phyloP scores from a whole-genome alignment of 1,140 invertebrate genomes.

The Vanessa atalanta region DNA sequence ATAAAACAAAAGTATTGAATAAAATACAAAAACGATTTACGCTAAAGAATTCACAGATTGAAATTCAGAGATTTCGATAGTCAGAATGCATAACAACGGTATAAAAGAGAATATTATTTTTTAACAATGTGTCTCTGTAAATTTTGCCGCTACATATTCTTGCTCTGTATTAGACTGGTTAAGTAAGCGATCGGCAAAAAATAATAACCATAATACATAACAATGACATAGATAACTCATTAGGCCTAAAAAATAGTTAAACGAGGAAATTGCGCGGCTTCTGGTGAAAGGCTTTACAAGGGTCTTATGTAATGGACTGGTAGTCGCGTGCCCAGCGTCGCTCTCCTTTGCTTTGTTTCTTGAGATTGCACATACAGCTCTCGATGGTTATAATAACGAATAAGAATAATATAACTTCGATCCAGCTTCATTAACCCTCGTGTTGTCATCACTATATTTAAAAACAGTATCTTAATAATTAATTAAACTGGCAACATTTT shows the following conservation, averaged over 20 bases:
- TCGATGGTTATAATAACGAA: conserved; percentile 31
- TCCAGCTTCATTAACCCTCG: too few relatives aligned
- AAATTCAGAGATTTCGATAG: too few relatives aligned
- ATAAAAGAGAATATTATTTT: neutral
- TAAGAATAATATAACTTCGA: too few relatives aligned
- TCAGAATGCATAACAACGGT: too few relatives aligned
- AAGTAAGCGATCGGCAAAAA: too few relatives aligned
- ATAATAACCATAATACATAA: too few relatives aligned
- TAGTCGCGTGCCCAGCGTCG: conserved; percentile 47
- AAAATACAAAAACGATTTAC: neutral
- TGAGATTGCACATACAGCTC: conserved; percentile 23
- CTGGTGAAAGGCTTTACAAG: conserved; percentile 58
- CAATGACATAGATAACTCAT: too few relatives aligned
- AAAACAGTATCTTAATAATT: too few relatives aligned
- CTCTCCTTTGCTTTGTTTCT: conserved; percentile 46
- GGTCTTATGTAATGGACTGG: conserved; percentile 57
- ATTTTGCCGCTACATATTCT: neutral
- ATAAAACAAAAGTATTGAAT: conserved; percentile 7
- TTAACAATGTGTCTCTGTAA: neutral
- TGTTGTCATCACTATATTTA: too few relatives aligned
- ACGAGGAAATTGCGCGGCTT: conserved; percentile 56
- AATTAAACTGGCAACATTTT: too few relatives aligned
- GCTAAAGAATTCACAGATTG: neutral
- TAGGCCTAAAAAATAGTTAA: conserved; percentile 28
- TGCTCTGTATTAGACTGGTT: too few relatives aligned